phyloP scores from a whole-genome alignment of 2,888 invertebrate genomes.

The Noctuana brunneofusca region DNA sequence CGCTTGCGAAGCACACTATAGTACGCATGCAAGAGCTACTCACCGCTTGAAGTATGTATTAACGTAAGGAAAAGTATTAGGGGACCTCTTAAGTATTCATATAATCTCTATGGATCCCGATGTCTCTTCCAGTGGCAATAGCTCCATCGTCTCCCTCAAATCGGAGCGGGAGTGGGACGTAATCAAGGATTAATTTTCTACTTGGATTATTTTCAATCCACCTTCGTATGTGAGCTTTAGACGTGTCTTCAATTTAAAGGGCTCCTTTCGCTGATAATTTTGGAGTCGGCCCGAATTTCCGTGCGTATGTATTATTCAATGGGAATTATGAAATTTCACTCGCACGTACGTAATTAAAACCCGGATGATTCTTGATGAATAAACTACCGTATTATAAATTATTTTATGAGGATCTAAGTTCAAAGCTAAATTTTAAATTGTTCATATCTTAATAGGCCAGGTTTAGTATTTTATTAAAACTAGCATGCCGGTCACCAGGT shows the following conservation, averaged over 20 bases:
- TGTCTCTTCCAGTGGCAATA: constrained; percentile 39
- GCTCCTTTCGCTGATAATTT: constrained; percentile 60
- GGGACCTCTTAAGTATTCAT: too few relatives aligned
- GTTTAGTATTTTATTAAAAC: too few relatives aligned
- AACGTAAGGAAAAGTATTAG: too few relatives aligned
- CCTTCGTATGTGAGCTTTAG: constrained; percentile 70
- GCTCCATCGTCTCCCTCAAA: constrained; percentile 55
- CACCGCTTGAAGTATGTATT: too few relatives aligned
- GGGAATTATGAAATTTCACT: constrained; percentile 38
- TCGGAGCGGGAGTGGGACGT: constrained; percentile 64
- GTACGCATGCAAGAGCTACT: too few relatives aligned
- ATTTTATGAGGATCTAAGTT: too few relatives aligned
- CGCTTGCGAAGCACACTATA: too few relatives aligned
- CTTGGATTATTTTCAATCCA: constrained; percentile 82
- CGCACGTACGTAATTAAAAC: constrained; percentile 18
- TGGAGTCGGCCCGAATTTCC: constrained; percentile 40
- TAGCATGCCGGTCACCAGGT: too few relatives aligned
- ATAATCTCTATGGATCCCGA: too few relatives aligned
- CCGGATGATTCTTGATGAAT: not conserved
- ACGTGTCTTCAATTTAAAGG: constrained; percentile 72
- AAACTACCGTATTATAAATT: not conserved
- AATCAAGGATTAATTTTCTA: constrained; percentile 82
- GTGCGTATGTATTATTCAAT: constrained; percentile 38
- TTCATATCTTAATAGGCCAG: too few relatives aligned
- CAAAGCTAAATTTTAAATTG: too few relatives aligned